Evolutionary conservation across 92 coral and sea anemone species (phyloP), one percentile per base, ranked within the genome.

Genomic region (Palythoa heliodiscus): DNA sequence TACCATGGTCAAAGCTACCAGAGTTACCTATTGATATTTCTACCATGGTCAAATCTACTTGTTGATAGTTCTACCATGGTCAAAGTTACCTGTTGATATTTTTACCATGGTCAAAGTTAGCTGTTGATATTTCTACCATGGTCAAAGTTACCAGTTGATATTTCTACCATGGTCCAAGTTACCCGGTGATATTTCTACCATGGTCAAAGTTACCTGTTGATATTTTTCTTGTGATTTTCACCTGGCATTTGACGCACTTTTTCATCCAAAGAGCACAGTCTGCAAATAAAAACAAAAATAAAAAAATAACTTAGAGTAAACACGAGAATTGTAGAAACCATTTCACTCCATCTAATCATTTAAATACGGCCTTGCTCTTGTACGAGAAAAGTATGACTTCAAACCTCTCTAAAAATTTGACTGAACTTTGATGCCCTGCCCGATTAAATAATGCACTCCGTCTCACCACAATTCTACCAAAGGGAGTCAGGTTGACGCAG

Each of bases 181-280:
- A 13, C 55, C 55, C 2, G 55, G 22, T 8, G 16, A 63, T 64
- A 10, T 11, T 16, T 10, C 25, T 6, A 25, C 11, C 5, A 25
- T 9, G 39, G 47, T 25, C 15, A 69, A 37, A 48, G 53, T 37
- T 66, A 89, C 92, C 92, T 52, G 83, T 25, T 40, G 70, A 71
- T 15, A 86, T 89, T 76, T 93, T 93, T 70, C 82, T 71, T 43
- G 89, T 79, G 72, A 93, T 93, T 66, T 52, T 29, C 8, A 47
- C 70, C 71, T 93, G 94, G 58, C 97, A 93, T 75, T 81, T 85
- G 67, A 93, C 71, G 53, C 97, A 93, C 48, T 92, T 93, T 74
- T 92, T 93, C 92, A 93, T 93, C 58, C 97, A 88, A 35, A 79
- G 43, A 37, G 93, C 95, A 29, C 97, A 92, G 52, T 88, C 97